Evolutionary conservation across 2,797 vertebrate species (phyloP).

Genomic region (Chelmon rostratus): DNA sequence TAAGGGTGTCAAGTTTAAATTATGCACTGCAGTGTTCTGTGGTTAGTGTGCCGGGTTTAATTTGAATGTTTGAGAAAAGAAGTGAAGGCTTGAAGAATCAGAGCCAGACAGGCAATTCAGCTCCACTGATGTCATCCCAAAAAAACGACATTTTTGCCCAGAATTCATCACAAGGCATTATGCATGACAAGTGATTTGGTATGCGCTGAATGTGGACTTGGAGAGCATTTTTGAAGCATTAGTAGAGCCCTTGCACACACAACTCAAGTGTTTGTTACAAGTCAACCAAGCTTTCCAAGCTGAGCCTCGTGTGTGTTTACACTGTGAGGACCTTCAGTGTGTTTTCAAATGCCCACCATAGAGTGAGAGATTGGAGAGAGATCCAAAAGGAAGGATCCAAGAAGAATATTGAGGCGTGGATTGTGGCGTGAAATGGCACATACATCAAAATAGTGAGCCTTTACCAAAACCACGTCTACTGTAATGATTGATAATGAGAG

Average conservation of each 20-base stretch:
- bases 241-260: conserved; percentile 37
- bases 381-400: conserved; percentile 50
- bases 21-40: conserved; percentile 71
- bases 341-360: conserved; percentile 48
- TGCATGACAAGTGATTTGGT: conserved; percentile 70
- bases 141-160: conserved; percentile 60
- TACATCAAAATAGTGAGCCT: conserved; percentile 43
- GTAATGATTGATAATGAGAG: conserved; percentile 53
- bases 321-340: conserved; percentile 53
- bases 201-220: conserved; percentile 61
- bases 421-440: conserved; percentile 34
- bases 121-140: conserved; percentile 74
- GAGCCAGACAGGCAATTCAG: conserved; percentile 70
- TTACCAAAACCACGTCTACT: conserved; percentile 49
- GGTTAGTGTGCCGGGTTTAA: conserved; percentile 74
- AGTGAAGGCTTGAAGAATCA: conserved; percentile 67
- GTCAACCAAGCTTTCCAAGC: conserved; percentile 45
- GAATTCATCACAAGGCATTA: conserved; percentile 71
- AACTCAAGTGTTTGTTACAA: conserved; percentile 51
- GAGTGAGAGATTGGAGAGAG: conserved; percentile 32
- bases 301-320: conserved; percentile 59
- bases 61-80: conserved; percentile 75
- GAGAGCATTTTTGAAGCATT: conserved; percentile 65
- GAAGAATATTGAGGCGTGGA: conserved; percentile 35
- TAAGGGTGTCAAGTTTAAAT: conserved; percentile 83